These are phyloP conservation scores for Chloroceryle amazona DNA, from an alignment of 2,797 vertebrate genomes.

Conservation along the genomic window DNA sequence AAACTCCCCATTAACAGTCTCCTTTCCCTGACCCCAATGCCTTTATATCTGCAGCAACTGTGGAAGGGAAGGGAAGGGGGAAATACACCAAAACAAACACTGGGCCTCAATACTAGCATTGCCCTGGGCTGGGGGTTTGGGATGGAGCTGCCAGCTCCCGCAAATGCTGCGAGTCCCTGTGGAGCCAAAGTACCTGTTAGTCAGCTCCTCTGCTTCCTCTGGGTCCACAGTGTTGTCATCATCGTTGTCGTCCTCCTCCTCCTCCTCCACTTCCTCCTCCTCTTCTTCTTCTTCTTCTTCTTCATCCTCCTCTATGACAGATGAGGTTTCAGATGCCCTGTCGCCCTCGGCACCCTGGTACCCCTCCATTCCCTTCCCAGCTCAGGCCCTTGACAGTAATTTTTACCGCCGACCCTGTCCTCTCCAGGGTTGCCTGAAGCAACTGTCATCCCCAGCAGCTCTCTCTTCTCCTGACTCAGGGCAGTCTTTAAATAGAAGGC, in stretches of 20 bases:
- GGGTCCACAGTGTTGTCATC: slow-evolving; percentile 59
- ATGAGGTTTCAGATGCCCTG: slow-evolving; percentile 77
- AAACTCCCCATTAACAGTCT: neutral
- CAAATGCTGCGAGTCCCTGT: rapidly evolving
- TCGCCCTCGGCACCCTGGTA: slow-evolving; percentile 73
- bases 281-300: slow-evolving; percentile 14
- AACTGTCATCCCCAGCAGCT: slow-evolving; percentile 87
- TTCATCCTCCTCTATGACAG: slow-evolving; percentile 74
- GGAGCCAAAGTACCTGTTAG: slow-evolving; percentile 82
- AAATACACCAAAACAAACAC: neutral
- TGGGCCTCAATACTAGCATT: neutral
- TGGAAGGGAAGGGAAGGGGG: neutral
- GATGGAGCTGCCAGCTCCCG: neutral
- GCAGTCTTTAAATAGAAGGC: slow-evolving; percentile 91
- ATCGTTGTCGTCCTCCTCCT: slow-evolving; percentile 16
- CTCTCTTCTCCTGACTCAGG: slow-evolving; percentile 89
- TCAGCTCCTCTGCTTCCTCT: slow-evolving; percentile 87
- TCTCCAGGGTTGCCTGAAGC: slow-evolving; percentile 78
- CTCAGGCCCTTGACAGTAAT: slow-evolving; percentile 28
- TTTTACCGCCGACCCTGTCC: slow-evolving; percentile 71
- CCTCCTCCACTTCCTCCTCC: slow-evolving; percentile 55
- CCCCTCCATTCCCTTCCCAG: slow-evolving; percentile 78
- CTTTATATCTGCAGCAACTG: neutral
- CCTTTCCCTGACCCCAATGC: too few relatives aligned
- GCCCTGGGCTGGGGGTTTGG: neutral